Base-by-base conservation (phyloP, 2,888 invertebrate species). In the Pyrocoelia pectoralis region DNA sequence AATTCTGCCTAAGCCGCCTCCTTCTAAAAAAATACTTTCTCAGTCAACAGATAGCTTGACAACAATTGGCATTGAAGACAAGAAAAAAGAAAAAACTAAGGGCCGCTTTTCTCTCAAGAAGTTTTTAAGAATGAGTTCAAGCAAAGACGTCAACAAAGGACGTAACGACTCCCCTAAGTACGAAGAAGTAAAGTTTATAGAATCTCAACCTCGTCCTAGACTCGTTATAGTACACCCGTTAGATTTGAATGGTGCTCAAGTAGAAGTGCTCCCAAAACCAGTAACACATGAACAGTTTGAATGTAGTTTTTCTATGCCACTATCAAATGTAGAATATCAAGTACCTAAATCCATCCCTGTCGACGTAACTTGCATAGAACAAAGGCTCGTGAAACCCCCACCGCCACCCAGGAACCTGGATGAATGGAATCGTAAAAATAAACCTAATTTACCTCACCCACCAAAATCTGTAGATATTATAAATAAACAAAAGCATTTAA, bases 211-310 rank as follows among this genome's bases (percentile, higher is more conserved):
- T 4, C 92, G 91, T 74, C 91, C 91, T 1, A 86, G 92, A 12
- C 83, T 94, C 17, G 93, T 94, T 64, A 95, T 95, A 70, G 93
- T 95, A 66, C 95, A 95, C 84, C 95, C 95, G 10, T 84, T 93
- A 72, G 94, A 95, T 75, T 85, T 94, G 63, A 93, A 93, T 78
- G 91, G 92, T 24, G 88, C 90, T 8, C 90, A 86, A 65, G 92
- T 93, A 1, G 92, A 94, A 77, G 93, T 94, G 33, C 87, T 93
- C 0, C 68, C 74, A 1, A 80, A 79, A 67, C 64, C 66, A 67
- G 3, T 55, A 38, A 12, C 41, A 1, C 60, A 54, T 66, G 87
- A 86, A 77, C 81, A 53, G 12, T 14, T 40, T 18, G 59, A 59
- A 17, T 48, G 48, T 10, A 38, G 24, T 48, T 72, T 74, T 40